Evolutionary conservation across 1,140 invertebrate genomes (phyloP).

Genomic region (Drosophila leontia): DNA sequence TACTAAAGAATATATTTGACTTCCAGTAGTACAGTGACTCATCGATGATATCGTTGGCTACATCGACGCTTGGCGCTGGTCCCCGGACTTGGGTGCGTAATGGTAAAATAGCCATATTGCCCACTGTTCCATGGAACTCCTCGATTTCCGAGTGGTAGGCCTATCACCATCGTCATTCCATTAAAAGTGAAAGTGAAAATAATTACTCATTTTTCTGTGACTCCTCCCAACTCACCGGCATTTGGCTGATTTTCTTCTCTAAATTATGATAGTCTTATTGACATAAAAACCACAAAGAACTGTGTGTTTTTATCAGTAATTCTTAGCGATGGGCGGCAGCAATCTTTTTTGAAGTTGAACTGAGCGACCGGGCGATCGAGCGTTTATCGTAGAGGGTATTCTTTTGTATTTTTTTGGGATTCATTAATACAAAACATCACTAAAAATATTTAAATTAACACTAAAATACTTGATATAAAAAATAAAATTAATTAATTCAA

Average conservation of each 20-base stretch:
- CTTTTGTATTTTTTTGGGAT: background rate
- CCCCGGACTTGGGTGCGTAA: slow-evolving; percentile 94
- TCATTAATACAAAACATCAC: no score
- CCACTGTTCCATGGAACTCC: slow-evolving; percentile 90
- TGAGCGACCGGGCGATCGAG: slow-evolving; percentile 1
- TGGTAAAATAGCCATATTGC: slow-evolving; percentile 97
- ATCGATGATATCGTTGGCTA: slow-evolving; percentile 97
- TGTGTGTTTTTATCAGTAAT: slow-evolving; percentile 22
- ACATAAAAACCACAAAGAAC: background rate
- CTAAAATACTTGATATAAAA: no score
- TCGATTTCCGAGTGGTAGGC: slow-evolving; percentile 97
- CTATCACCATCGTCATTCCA: slow-evolving; percentile 84
- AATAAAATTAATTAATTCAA: background rate
- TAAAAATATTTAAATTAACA: background rate
- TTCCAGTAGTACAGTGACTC: slow-evolving; percentile 99
- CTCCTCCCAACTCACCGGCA: slow-evolving; percentile 25
- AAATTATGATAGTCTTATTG: background rate
- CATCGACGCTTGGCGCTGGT: slow-evolving; percentile 91
- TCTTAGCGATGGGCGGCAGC: slow-evolving; percentile 21
- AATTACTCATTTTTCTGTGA: background rate
- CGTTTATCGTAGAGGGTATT: background rate
- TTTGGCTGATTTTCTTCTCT: background rate
- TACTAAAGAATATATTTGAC: slow-evolving; percentile 99
- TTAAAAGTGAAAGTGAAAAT: slow-evolving; percentile 48
- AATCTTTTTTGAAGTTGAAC: slow-evolving; percentile 32